Conservation (phyloP, 2,113 vertebrate genomes). For the Arizona elegans region DNA sequence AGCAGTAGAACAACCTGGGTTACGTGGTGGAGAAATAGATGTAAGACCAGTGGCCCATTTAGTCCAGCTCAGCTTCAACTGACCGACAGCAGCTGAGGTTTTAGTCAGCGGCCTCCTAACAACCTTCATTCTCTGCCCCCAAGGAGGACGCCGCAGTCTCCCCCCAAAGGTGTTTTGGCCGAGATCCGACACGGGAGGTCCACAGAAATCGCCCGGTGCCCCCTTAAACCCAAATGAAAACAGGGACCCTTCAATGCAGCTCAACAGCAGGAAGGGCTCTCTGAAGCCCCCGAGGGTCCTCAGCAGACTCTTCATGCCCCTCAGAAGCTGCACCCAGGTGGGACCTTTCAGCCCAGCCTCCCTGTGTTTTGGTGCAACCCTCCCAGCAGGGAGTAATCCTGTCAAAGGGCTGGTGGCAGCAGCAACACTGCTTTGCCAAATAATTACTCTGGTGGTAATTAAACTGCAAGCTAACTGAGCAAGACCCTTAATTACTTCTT, state of each 20-base stretch:
- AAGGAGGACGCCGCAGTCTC: neutral
- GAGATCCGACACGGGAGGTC: too few species aligned
- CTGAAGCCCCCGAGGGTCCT: neutral
- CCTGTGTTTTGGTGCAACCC: fast-evolving
- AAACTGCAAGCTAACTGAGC: slow-evolving; percentile 63
- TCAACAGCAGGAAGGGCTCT: too few species aligned
- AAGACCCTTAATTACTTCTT: slow-evolving; percentile 67
- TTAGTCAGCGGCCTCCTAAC: neutral
- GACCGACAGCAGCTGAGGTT: neutral
- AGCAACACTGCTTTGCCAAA: slow-evolving; percentile 25
- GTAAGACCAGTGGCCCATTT: neutral
- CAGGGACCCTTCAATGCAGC: neutral
- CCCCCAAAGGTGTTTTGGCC: neutral
- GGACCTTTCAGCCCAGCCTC: neutral
- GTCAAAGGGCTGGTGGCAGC: neutral
- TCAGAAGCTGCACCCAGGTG: neutral
- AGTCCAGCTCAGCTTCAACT: neutral
- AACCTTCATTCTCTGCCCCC: neutral
- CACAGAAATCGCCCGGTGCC: neutral
- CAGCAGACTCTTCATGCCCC: too few species aligned
- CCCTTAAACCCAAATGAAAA: neutral
- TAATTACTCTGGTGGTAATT: slow-evolving; percentile 53
- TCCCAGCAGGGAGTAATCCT: neutral
- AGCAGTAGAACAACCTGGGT: neutral
- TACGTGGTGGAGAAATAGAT: neutral